A percentile compares a stretch with the other conserved stretches of the same genome.
phyloP scores from a whole-genome alignment of 2,888 invertebrate species.

The Polyploca ridens region DNA sequence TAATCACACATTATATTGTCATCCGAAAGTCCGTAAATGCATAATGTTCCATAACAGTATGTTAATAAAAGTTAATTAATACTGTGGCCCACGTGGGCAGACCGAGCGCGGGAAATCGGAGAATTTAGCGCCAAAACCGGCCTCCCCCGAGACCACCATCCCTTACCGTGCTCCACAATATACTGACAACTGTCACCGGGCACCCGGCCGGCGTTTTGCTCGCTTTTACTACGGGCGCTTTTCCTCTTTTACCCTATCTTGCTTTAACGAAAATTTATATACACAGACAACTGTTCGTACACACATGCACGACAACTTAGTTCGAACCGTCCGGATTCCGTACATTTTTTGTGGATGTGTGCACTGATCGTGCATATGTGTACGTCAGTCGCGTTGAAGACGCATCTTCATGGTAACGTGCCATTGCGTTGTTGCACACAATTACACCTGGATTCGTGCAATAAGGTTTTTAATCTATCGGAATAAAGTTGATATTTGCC shows the following conservation, averaged over 20 bases:
- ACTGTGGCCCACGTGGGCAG: slow-evolving; percentile 58
- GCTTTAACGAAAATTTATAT: slow-evolving; percentile 74
- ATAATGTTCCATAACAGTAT: slow-evolving; percentile 39
- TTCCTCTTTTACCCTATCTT: slow-evolving; percentile 78
- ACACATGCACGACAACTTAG: slow-evolving; percentile 67
- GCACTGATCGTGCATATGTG: slow-evolving; percentile 47
- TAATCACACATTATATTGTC: slow-evolving; percentile 49
- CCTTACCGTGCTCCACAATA: slow-evolving; percentile 63
- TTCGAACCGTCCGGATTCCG: slow-evolving; percentile 41
- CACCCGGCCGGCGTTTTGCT: slow-evolving; percentile 67
- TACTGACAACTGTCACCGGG: slow-evolving; percentile 75
- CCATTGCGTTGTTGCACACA: slow-evolving; percentile 69
- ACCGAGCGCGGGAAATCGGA: slow-evolving; percentile 70
- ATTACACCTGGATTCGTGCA: slow-evolving; percentile 38
- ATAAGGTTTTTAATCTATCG: slow-evolving; percentile 48
- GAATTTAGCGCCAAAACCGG: slow-evolving; percentile 62
- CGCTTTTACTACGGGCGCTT: slow-evolving; percentile 71
- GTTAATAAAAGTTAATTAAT: slow-evolving; percentile 48
- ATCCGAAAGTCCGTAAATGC: slow-evolving; percentile 44
- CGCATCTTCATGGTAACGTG: slow-evolving; percentile 62
- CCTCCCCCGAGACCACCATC: slow-evolving; percentile 69
- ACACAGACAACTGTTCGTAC: slow-evolving; percentile 62
- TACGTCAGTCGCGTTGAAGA: slow-evolving; percentile 46
- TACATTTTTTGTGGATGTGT: slow-evolving; percentile 41
- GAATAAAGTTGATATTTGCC: slow-evolving; percentile 53